Evolutionary conservation across 2,888 invertebrate genomes (phyloP).

Genomic region (Apamea sordens): DNA sequence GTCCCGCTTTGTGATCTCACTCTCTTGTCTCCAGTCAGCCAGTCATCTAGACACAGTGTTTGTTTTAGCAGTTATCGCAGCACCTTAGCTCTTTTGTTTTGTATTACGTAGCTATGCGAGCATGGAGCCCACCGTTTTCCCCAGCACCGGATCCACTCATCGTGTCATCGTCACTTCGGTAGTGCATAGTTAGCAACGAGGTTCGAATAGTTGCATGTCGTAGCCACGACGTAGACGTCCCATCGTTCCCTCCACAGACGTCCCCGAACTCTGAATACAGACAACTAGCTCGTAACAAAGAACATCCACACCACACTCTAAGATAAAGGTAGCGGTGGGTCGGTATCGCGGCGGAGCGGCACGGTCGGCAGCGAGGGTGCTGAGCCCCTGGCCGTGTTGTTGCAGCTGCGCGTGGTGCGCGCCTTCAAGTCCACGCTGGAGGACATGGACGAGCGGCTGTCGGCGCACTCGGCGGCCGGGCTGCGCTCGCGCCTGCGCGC

Average conservation of each 20-base stretch:
- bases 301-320: slow-evolving; percentile 88
- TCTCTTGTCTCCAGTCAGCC: slow-evolving; percentile 67
- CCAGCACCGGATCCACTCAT: slow-evolving; percentile 59
- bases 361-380: slow-evolving; percentile 50
- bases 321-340: slow-evolving; percentile 70
- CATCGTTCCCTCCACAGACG: slow-evolving; percentile 66
- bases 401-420: slow-evolving; percentile 99
- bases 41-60: slow-evolving; percentile 71
- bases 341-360: slow-evolving; percentile 57
- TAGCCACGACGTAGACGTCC: slow-evolving; percentile 66
- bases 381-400: slow-evolving; percentile 83
- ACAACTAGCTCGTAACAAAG: slow-evolving; percentile 68
- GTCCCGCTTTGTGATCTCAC: slow-evolving; percentile 76
- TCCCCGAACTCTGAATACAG: slow-evolving; percentile 83
- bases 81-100: slow-evolving; percentile 73
- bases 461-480: slow-evolving; percentile 99
- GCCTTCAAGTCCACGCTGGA: slow-evolving; percentile 99
- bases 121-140: slow-evolving; percentile 70
- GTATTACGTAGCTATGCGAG: slow-evolving; percentile 68
- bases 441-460: slow-evolving; percentile 99
- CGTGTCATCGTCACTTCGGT: slow-evolving; percentile 60
- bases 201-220: slow-evolving; percentile 76
- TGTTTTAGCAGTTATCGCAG: slow-evolving; percentile 73
- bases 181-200: slow-evolving; percentile 62
- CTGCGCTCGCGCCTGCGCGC: slow-evolving; percentile 95